Conservation (phyloP, 1,140 invertebrate species). For the Amphibalanus amphitrite region DNA sequence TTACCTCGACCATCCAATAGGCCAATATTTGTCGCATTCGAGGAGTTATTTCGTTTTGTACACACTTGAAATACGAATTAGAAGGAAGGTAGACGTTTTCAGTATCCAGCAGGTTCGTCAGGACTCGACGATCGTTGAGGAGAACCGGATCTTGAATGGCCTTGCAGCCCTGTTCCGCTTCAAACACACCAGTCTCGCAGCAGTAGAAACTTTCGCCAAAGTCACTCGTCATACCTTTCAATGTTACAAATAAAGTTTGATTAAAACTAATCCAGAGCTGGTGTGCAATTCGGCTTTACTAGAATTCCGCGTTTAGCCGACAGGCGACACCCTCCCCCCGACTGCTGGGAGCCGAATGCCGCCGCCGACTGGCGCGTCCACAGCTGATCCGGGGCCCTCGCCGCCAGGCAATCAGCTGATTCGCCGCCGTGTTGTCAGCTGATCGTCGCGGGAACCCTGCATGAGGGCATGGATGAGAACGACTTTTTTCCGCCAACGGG, state of each 20-base stretch:
- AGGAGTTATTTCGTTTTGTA: slow-evolving; percentile 31
- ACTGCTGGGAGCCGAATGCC: background rate
- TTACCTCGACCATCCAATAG: slow-evolving; percentile 35
- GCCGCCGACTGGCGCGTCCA: background rate
- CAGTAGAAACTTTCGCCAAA: background rate
- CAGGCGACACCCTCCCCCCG: background rate
- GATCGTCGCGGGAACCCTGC: background rate
- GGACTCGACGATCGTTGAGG: background rate
- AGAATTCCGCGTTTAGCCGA: background rate
- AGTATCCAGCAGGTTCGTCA: background rate
- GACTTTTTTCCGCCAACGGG: no score
- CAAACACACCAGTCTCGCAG: background rate
- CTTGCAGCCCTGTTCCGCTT: background rate
- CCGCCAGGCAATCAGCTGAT: slow-evolving; percentile 1
- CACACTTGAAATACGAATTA: slow-evolving; percentile 26
- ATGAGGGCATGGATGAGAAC: no score
- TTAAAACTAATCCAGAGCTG: background rate
- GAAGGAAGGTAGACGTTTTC: background rate
- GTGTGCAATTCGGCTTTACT: background rate
- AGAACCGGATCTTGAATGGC: background rate
- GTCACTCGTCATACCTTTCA: background rate
- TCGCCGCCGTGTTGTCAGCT: background rate
- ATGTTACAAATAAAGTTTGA: background rate
- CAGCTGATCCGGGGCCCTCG: background rate
- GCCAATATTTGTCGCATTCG: slow-evolving; percentile 32